Percentiles rank a stretch among this genome's conserved stretches.
These are phyloP conservation scores for Drosophila fungiperda DNA, from an alignment of 2,888 invertebrate species.

Conservation along the genomic window DNA sequence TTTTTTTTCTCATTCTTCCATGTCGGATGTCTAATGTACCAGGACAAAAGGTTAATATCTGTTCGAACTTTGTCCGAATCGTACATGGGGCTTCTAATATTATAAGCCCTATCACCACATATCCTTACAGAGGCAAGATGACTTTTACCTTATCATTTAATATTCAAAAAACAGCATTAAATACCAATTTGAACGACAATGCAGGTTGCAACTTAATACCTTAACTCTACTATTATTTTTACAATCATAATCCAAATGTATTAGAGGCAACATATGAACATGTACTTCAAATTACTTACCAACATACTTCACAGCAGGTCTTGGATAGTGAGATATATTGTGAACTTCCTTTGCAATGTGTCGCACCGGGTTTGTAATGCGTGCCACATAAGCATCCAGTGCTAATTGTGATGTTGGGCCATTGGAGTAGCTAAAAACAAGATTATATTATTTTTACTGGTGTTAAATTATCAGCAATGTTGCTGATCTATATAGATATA, in stretches of 20 bases:
- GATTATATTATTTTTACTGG: neutral
- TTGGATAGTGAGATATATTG: slow-evolving; percentile 89
- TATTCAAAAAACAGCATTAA: slow-evolving; percentile 72
- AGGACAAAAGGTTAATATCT: slow-evolving; percentile 94
- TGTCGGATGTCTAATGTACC: slow-evolving; percentile 92
- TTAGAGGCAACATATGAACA: slow-evolving; percentile 12
- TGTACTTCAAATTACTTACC: slow-evolving; percentile 86
- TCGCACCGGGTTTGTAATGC: slow-evolving; percentile 88
- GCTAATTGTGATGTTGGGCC: slow-evolving; percentile 84
- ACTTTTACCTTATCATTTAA: slow-evolving; percentile 88
- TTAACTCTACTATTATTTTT: slow-evolving; percentile 26
- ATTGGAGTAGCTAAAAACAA: slow-evolving; percentile 80
- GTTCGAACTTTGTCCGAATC: slow-evolving; percentile 91
- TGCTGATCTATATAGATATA: neutral
- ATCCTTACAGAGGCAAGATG: slow-evolving; percentile 94
- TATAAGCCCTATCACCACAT: slow-evolving; percentile 92
- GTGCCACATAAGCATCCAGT: slow-evolving; percentile 90
- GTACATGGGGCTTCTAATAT: slow-evolving; percentile 90
- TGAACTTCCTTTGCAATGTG: slow-evolving; percentile 88
- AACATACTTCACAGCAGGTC: slow-evolving; percentile 89
- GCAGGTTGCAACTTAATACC: slow-evolving; percentile 49
- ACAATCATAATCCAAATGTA: slow-evolving; percentile 10
- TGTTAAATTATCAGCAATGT: too few species aligned
- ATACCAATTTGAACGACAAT: slow-evolving; percentile 44
- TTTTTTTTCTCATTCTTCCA: slow-evolving; percentile 84